Evolutionary conservation across 2,113 vertebrate species (phyloP), one percentile per base, ranked within the genome.

Genomic region (Mellivora capensis): DNA sequence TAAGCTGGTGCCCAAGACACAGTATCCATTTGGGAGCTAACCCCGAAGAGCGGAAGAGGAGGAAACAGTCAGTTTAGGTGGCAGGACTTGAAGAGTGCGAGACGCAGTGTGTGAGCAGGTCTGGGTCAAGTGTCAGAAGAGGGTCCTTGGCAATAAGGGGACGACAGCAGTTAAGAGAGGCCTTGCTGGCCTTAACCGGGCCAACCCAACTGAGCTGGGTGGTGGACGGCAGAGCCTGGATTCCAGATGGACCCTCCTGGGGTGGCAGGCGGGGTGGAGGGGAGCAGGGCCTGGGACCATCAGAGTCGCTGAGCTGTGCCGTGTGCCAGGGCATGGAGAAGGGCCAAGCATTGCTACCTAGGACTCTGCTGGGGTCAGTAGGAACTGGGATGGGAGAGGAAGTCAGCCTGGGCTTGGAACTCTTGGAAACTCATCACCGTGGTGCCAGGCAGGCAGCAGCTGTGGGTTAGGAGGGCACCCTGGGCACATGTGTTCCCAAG

Each of bases 321-420:
- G 3, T 59, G 37, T 59, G 11, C 62, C 25, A 2, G 62, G 39
- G 52, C 2, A 0, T 9, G 18, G 27, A 29, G 37, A 71, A 71
- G 42, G 39, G 27, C 57, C 52, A 29, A 42, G 64, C 27, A 1
- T 47, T 42, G 31, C 21, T 18, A 0, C 3, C 1, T 4, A 1
- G 86, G 10, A 61, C 25, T 25, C 37, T 52, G 29, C 34, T 31
- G 20, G 7, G 25, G 39, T n/a, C 61, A 4, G 4, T 37, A 7
- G 31, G 15, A 67, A 2, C 27, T 37, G 27, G 29, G 49, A 5
- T 39, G 0, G 11, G 34, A 39, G 7, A 69, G 57, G 74, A 72
- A 44, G 11, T 44, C 34, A 54, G 10, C 52, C 37, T n/a, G 47
- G 52, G 39, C 86, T 93, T 6, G 37, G 76, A 6, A 44, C 59